Percentiles rank a stretch among this genome's conserved stretches.
phyloP scores from a whole-genome alignment of 2,113 vertebrate genomes.

The Leptocoma aspasia region DNA sequence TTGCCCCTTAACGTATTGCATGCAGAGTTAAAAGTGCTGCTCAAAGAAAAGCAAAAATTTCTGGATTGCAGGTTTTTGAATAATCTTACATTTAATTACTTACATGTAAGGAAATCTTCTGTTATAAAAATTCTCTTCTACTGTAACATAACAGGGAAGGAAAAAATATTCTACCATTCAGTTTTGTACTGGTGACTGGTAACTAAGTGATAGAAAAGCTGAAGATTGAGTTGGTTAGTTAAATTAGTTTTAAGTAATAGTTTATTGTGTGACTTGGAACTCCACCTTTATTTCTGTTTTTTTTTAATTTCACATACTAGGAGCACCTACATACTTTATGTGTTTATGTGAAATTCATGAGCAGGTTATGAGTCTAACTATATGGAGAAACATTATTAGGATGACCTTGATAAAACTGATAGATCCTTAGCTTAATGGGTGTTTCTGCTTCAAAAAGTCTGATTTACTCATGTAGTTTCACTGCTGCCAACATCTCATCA shows the following conservation, averaged over 20 bases:
- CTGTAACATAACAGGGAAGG: accelerated
- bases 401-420: not conserved
- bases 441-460: not conserved
- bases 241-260: not conserved
- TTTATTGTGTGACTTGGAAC: not conserved
- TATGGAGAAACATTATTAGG: not conserved
- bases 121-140: not conserved
- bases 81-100: not conserved
- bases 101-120: not conserved
- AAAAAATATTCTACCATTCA: not conserved
- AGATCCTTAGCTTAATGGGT: not conserved
- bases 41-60: not conserved
- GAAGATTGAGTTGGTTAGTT: not conserved
- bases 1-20: not conserved
- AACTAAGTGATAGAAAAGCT: not conserved
- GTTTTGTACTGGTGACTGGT: not conserved
- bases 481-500: not conserved
- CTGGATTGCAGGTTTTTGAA: not conserved
- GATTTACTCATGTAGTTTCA: not conserved
- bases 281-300: not conserved
- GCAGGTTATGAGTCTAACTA: not conserved
- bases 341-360: not conserved
- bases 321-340: not conserved
- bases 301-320: not conserved
- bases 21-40: not conserved